Evolutionary conservation across 2,888 invertebrate genomes (phyloP), one percentile per base, ranked within the genome.

Genomic region (Ophion obscuratus): DNA sequence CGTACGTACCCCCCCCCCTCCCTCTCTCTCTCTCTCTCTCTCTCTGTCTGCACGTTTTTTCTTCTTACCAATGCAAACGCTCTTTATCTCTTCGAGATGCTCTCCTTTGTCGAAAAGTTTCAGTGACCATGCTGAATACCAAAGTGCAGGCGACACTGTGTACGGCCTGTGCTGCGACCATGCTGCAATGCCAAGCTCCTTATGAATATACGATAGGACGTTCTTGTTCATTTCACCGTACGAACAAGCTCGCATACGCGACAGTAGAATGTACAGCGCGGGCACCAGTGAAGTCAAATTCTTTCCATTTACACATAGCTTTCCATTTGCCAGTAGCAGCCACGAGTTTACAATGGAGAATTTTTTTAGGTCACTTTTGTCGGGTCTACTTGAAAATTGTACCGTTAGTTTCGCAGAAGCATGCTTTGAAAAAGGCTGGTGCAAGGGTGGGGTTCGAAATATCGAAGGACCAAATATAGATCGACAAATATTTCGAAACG

Each of bases 81-180:
- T 80, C 59, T 76, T 78, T 78, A 57, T 78, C 62, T 53, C 36
- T 64, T 44, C 24, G 47, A 61, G 53, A 79, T 70, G 57, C 79
- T 57, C 64, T 68, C 74, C 64, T 85, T 79, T 79, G 78, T 85
- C 68, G 68, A 40, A 20, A 53, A 64, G 47, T 71, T 68, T 57
- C 62, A 57, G 85, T 27, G 61, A 75, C 36, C 79, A 71, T 53
- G 70, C 31, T 82, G 82, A 85, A 85, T 85, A 85, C 70, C 47
- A 76, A 85, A 85, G 79, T 78, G 81, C 66, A 20, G n/a, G 47
- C 11, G 27, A 59, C 66, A 80, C 67, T 44, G 44, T 81, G 53
- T 57, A 27, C 27, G 36, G 24, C 77, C 20, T 31, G 36, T 68
- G 53, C 44, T 20, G 31, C 20, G 31, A 67, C n/a, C 14, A 62